Base-by-base conservation (phyloP, 2,888 invertebrate genomes). In the Ethmia dodecea region DNA sequence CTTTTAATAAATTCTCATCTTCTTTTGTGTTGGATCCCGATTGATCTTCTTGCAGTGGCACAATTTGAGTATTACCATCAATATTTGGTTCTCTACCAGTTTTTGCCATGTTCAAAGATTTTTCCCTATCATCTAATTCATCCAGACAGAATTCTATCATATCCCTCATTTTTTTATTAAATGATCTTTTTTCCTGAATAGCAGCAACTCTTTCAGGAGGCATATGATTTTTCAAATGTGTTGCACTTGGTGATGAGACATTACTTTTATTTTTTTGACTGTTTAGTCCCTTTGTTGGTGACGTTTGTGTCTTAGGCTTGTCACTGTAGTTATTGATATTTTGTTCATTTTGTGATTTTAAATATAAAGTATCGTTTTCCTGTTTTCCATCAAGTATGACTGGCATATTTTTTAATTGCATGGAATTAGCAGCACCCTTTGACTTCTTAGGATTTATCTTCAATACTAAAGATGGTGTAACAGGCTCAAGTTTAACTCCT, bases 91-190 rank as follows among this genome's bases (percentile, higher is more conserved):
- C 3, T n/a, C 22, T n/a, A 8, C 22, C 22, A 22, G n/a, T n/a
- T 22, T 22, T 22, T 22, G n/a, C n/a, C n/a, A n/a, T n/a, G n/a
- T 22, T n/a, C n/a, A 22, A 22, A 22, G n/a, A 8, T 3, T n/a
- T 22, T 22, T 22, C 22, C 8, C n/a, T 22, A 22, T n/a, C 56
- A 20, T 68, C 69, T 39, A 66, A 40, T 35, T 69, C 70, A 37
- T 71, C 69, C 24, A 81, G 48, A 46, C 72, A 73, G 18, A 71
- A 63, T 53, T 73, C 69, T 41, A 83, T 58, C 4, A 80, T 67
- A 46, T 83, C 79, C 49, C 68, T 63, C 28, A 86, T 43, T 47
- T 72, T 81, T 68, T 76, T 80, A 48, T 84, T 84, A 44, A 79
- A 83, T 38, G 72, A 68, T 39, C 86, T 64, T 47, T 86, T 86